Evolutionary conservation across 2,113 vertebrate genomes (phyloP), one percentile per base, ranked within the genome.

Genomic region (Pteruthius melanotis): DNA sequence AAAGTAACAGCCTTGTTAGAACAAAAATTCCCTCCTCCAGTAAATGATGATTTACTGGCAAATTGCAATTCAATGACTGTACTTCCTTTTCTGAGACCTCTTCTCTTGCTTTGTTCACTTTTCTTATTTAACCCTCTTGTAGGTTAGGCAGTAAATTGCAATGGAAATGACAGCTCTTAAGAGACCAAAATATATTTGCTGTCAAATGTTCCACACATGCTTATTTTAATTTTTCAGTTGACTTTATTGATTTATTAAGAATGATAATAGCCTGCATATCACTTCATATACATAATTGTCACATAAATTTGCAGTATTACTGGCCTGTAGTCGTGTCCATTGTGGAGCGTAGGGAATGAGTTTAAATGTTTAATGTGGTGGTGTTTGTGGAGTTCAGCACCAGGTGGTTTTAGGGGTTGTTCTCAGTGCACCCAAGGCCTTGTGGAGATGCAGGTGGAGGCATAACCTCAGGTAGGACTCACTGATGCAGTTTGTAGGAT

Each of bases 211-310:
- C 86, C 54, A 72, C 93, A 76, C 47, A 94, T 93, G 78, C 97
- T 85, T 84, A 92, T 65, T 97, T 96, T 94, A 90, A 95, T 97
- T 97, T 96, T 97, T 94, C 94, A 93, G 95, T 96, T 95, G 70
- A 81, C 57, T 90, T 89, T 96, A 95, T 87, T 97, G 92, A 93
- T 90, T 94, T 93, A 96, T 94, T 95, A 90, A 97, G 85, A 96
- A 95, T 95, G 78, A 96, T 90, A 96, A 94, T 93, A 90, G 79
- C 90, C 71, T 92, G 90, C 24, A 50, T 83, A 90, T 91, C 56
- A 45, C 84, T 89, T 72, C 87, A 91, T 97, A 79, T 69, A 84
- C 63, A 87, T 95, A 96, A 94, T 92, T 94, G 80, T 91, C 83
- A 79, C 26, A 83, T 91, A 96, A 94, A 88, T 97, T 68, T 96